phyloP scores from a whole-genome alignment of 1,140 invertebrate species.

The Thalassaphorura encarpata region DNA sequence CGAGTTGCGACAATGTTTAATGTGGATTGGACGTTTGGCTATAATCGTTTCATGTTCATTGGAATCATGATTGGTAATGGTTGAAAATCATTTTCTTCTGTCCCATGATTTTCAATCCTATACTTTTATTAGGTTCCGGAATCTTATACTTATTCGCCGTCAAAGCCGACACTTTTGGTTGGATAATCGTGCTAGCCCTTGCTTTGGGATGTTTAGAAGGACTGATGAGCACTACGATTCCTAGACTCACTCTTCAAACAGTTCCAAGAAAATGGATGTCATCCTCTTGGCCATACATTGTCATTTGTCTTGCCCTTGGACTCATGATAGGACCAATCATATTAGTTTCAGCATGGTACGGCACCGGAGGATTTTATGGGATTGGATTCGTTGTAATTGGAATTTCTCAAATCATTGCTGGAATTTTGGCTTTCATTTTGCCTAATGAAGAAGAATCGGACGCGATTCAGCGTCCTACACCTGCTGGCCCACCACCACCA shows the following conservation, averaged over 20 bases:
- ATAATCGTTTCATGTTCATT: slow-evolving; percentile 7
- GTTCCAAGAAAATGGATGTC: background rate
- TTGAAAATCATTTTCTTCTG: background rate
- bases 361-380: background rate
- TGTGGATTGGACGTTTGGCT: slow-evolving; percentile 7
- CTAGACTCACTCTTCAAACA: slow-evolving; percentile 3
- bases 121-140: slow-evolving; percentile 3
- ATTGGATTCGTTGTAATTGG: slow-evolving; percentile 1
- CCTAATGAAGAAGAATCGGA: slow-evolving; percentile 9
- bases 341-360: slow-evolving; percentile 1
- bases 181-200: slow-evolving; percentile 6
- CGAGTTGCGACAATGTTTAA: background rate
- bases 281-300: background rate
- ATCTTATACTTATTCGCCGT: background rate
- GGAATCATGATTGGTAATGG: background rate
- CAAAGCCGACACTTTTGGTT: slow-evolving; percentile 2
- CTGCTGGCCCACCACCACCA: no score
- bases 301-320: background rate
- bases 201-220: slow-evolving; percentile 8
- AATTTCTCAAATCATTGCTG: slow-evolving; percentile 6
- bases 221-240: background rate
- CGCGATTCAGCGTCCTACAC: no score
- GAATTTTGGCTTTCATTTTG: slow-evolving; percentile 8
- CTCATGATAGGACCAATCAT: slow-evolving; percentile 6
- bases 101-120: background rate